A percentile compares a stretch with the other conserved stretches of the same genome.
These are phyloP conservation scores for Oscheius sp. DNA, from an alignment of 1,140 invertebrate genomes.

Conservation along the genomic window DNA sequence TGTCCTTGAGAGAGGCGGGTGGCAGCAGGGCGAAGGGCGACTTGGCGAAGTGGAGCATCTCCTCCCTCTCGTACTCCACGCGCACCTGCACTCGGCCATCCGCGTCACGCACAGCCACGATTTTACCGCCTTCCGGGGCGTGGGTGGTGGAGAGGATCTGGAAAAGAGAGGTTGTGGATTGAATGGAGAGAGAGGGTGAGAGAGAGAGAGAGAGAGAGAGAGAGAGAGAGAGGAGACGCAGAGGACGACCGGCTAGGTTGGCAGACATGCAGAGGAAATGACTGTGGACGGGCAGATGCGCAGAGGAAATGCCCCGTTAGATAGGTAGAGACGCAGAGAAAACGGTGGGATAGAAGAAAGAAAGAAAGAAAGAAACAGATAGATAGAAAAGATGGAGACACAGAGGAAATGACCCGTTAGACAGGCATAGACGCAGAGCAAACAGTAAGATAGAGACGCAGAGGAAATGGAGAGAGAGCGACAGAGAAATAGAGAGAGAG, in stretches of 20 bases:
- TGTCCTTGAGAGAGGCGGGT: not conserved
- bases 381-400: too few relatives aligned
- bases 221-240: too few relatives aligned
- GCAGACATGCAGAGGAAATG: too few relatives aligned
- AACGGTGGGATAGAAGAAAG: too few relatives aligned
- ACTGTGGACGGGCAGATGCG: too few relatives aligned
- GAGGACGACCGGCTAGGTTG: too few relatives aligned
- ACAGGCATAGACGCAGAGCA: not conserved
- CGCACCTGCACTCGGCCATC: slow-evolving; percentile 19
- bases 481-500: not conserved
- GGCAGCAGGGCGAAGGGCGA: slow-evolving; percentile 24
- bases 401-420: not conserved
- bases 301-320: too few relatives aligned
- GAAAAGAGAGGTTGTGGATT: too few relatives aligned
- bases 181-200: too few relatives aligned
- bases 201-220: too few relatives aligned
- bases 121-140: slow-evolving; percentile 13
- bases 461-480: not conserved
- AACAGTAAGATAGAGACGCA: not conserved
- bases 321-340: too few relatives aligned
- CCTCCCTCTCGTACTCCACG: slow-evolving; percentile 19
- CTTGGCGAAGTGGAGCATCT: not conserved
- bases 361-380: too few relatives aligned
- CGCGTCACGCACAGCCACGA: slow-evolving; percentile 13
- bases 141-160: slow-evolving; percentile 2